phyloP scores from a whole-genome alignment of 2,797 vertebrate species.

The Cheirogaleus major region DNA sequence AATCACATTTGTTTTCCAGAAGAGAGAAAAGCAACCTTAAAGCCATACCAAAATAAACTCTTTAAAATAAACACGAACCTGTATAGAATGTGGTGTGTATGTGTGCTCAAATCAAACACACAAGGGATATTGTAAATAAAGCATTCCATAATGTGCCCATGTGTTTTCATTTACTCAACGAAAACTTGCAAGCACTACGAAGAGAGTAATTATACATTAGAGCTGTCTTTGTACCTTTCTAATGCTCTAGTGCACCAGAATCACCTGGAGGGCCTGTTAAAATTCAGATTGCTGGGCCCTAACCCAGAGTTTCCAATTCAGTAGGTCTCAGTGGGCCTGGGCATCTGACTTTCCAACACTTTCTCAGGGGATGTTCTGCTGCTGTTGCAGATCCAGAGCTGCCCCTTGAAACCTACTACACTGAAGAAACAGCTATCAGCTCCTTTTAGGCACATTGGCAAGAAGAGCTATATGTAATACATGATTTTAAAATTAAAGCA shows the following conservation, averaged over 20 bases:
- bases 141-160: background rate
- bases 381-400: background rate
- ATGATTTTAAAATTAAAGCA: background rate
- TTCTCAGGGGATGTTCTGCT: background rate
- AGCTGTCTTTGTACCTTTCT: background rate
- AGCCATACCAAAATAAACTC: background rate
- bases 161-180: background rate
- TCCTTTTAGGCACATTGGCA: background rate
- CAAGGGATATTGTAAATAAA: background rate
- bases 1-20: background rate
- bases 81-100: background rate
- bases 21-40: conserved; percentile 8
- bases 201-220: background rate
- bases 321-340: background rate
- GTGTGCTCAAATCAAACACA: conserved; percentile 3
- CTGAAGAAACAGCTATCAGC: background rate
- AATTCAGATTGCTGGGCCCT: background rate
- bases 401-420: background rate
- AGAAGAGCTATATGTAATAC: background rate
- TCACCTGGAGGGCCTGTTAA: background rate
- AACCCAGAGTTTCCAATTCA: background rate
- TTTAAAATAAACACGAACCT: background rate
- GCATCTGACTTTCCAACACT: background rate
- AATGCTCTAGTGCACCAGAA: background rate
- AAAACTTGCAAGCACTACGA: background rate